Conservation (phyloP, 2,797 vertebrate species). For the Trematomus bernacchii region DNA sequence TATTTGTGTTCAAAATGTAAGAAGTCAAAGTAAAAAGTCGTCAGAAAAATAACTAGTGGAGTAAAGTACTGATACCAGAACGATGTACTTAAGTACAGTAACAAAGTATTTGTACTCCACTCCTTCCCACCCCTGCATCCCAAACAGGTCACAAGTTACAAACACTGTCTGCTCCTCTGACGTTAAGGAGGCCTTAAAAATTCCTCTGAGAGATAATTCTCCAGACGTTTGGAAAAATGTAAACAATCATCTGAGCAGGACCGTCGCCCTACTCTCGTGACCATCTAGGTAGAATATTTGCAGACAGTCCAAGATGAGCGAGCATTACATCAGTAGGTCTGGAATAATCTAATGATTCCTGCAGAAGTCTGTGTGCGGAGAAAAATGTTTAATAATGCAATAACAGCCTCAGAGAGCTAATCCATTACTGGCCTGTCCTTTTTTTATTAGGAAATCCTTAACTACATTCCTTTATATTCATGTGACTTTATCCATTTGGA, state of each 20-base stretch:
- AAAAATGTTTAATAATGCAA: neutral
- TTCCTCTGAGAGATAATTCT: slow-evolving; percentile 64
- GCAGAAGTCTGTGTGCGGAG: slow-evolving; percentile 17
- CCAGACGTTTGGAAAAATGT: slow-evolving; percentile 81
- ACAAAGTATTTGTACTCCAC: too few relatives aligned
- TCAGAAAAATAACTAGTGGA: too few relatives aligned
- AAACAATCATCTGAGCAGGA: slow-evolving; percentile 75
- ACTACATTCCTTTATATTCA: too few relatives aligned
- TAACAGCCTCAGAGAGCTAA: neutral
- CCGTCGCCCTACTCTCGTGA: slow-evolving; percentile 57
- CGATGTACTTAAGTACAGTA: too few relatives aligned
- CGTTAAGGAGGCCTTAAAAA: slow-evolving; percentile 45
- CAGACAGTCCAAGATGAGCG: slow-evolving; percentile 75
- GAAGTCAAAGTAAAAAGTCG: too few relatives aligned
- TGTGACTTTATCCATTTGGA: too few relatives aligned
- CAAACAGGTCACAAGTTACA: too few relatives aligned
- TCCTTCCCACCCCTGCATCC: too few relatives aligned
- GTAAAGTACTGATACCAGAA: too few relatives aligned
- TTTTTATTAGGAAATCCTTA: too few relatives aligned
- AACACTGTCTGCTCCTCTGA: neutral
- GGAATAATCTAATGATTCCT: slow-evolving; percentile 33
- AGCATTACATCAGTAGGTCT: slow-evolving; percentile 22
- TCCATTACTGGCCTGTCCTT: too few relatives aligned
- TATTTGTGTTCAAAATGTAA: too few relatives aligned
- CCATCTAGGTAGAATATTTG: slow-evolving; percentile 86